Conservation (phyloP, 1,140 invertebrate species). For the Euwallacea similis region DNA sequence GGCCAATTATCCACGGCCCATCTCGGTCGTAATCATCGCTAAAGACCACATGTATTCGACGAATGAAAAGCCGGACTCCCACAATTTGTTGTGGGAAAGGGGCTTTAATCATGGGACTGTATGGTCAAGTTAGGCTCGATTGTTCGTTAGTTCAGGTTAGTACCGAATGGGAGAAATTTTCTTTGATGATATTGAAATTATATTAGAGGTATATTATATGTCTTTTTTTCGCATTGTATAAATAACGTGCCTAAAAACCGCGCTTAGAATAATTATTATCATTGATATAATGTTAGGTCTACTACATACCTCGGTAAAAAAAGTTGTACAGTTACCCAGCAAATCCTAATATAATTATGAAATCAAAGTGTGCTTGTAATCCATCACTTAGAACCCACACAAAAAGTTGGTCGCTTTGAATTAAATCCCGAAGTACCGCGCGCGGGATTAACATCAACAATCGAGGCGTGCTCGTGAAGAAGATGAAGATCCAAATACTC, state of each 20-base stretch:
- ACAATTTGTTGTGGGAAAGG: constrained; percentile 30
- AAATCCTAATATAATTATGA: background rate
- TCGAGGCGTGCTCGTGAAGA: constrained; percentile 5
- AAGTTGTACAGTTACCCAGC: no score
- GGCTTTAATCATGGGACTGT: background rate
- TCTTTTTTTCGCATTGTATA: no score
- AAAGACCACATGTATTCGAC: constrained; percentile 21
- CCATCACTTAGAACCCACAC: constrained; percentile 18
- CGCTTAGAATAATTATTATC: no score
- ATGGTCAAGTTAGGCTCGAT: no score
- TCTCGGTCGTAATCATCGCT: constrained; percentile 27
- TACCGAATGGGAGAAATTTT: no score
- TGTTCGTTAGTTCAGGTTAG: no score
- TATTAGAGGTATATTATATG: no score
- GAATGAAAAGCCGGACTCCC: constrained; percentile 27
- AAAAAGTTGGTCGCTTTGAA: constrained; percentile 8
- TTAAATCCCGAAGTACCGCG: constrained; percentile 9
- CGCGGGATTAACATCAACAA: constrained; percentile 18
- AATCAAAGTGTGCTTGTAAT: constrained; percentile 3
- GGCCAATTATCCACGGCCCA: constrained; percentile 27
- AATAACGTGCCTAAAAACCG: no score
- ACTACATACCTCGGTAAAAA: no score
- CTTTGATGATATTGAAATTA: no score
- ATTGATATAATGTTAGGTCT: no score
- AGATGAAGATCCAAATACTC: constrained; percentile 16